Percentiles rank a stretch among this genome's conserved stretches.
These are phyloP conservation scores for Caretta caretta DNA, from an alignment of 2,113 vertebrate species.

Conservation along the genomic window DNA sequence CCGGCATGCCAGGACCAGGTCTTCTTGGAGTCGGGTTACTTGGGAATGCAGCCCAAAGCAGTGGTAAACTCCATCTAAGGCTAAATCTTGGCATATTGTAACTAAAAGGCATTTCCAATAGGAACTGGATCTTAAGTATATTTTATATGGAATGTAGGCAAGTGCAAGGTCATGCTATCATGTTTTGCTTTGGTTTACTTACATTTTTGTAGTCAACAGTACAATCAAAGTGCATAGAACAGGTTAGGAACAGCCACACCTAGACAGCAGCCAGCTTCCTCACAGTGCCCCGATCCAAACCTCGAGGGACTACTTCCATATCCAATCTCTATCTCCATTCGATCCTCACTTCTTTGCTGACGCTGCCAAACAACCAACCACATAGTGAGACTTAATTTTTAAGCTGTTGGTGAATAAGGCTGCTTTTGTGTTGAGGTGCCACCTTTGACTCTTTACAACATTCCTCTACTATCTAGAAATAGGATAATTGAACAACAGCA, in stretches of 20 bases:
- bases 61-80: too few relatives aligned
- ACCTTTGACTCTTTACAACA: neutral
- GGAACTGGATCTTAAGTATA: neutral
- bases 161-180: neutral
- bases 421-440: neutral
- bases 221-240: neutral
- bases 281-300: neutral
- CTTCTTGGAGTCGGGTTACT: too few relatives aligned
- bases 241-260: neutral
- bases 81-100: neutral
- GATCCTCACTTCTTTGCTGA: neutral
- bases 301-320: neutral
- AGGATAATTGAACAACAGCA: neutral
- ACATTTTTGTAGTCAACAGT: neutral
- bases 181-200: neutral
- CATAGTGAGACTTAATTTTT: neutral
- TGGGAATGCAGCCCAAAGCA: too few relatives aligned
- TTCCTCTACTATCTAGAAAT: neutral
- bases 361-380: neutral
- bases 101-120: neutral
- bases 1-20: too few relatives aligned
- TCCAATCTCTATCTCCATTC: neutral
- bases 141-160: neutral
- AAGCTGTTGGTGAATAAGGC: neutral
- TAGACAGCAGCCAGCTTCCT: neutral